Evolutionary conservation across 2,113 vertebrate genomes (phyloP).

Genomic region (Pangasianodon gigas): DNA sequence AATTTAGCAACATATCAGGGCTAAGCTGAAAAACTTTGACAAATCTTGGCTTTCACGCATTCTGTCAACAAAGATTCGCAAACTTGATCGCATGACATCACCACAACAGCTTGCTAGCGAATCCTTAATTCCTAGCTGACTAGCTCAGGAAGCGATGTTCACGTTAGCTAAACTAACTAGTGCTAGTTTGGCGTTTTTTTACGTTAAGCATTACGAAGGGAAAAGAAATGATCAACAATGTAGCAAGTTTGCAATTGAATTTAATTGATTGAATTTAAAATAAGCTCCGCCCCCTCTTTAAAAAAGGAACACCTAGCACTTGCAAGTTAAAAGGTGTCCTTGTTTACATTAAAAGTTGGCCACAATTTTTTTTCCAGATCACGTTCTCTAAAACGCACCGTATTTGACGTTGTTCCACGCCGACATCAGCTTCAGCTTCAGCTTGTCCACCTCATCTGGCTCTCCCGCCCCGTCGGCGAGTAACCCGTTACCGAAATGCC

Average conservation of each 20-base stretch:
- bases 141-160: not conserved
- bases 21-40: not conserved
- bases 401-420: constrained; percentile 93
- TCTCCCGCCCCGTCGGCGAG: constrained; percentile 64
- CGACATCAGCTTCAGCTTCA: constrained; percentile 85
- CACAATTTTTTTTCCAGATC: not conserved
- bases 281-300: not conserved
- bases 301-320: not conserved
- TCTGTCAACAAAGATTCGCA: no score
- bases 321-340: not conserved
- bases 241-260: not conserved
- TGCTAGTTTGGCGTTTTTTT: not conserved
- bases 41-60: not conserved
- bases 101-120: not conserved
- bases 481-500: constrained; percentile 58
- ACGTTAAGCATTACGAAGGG: not conserved
- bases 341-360: not conserved
- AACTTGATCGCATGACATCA: not conserved
- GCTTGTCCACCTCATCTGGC: constrained; percentile 86
- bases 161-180: not conserved
- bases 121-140: not conserved
- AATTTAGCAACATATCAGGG: not conserved
- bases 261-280: not conserved
- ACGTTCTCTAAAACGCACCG: constrained; percentile 67
- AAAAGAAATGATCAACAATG: not conserved